These are phyloP conservation scores for Buphagus erythrorhynchus DNA, from an alignment of 2,797 vertebrate species.

Conservation along the genomic window DNA sequence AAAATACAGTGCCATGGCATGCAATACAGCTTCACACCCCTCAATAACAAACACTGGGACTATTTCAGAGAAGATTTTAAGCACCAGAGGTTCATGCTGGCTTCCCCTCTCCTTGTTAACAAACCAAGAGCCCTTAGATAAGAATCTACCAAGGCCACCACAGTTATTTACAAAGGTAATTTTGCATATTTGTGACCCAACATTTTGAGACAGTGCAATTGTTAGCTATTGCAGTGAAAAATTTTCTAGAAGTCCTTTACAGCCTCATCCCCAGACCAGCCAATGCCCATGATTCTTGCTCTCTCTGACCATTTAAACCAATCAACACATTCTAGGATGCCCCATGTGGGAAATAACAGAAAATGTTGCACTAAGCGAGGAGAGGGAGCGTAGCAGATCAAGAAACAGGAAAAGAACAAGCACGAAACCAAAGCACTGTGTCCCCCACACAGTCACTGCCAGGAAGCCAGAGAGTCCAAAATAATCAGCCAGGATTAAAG, in stretches of 20 bases:
- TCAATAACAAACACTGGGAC: neutral
- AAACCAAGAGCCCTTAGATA: neutral
- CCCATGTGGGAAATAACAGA: neutral
- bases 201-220: neutral
- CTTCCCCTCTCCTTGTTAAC: neutral
- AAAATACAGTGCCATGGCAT: neutral
- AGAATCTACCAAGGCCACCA: neutral
- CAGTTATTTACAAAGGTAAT: neutral
- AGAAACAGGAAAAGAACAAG: rapidly evolving
- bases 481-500: neutral
- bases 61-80: neutral
- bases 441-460: neutral
- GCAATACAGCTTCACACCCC: neutral
- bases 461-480: neutral
- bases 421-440: neutral
- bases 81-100: neutral
- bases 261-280: neutral
- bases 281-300: neutral
- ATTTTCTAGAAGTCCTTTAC: neutral
- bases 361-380: rapidly evolving
- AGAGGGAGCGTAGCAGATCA: neutral
- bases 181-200: neutral
- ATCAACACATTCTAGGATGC: neutral
- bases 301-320: neutral
- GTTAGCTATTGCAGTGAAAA: neutral